A percentile compares a stretch with the other conserved stretches of the same genome.
These are phyloP conservation scores for Distichodus sexfasciatus DNA, from an alignment of 2,797 vertebrate genomes.

Conservation along the genomic window DNA sequence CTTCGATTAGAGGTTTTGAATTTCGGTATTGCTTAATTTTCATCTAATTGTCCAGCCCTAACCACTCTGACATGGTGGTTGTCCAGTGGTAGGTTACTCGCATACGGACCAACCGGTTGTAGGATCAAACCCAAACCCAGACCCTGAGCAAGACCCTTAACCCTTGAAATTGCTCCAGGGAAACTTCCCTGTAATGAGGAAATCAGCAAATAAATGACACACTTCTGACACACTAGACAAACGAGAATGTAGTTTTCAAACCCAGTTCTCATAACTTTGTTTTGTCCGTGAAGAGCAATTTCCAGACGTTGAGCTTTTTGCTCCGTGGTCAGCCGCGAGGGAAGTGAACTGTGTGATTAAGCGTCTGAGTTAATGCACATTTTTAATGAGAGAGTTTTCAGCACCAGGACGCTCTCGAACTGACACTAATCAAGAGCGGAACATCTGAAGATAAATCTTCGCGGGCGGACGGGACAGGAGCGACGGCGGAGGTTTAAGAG, in stretches of 20 bases:
- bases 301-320: conserved; percentile 7
- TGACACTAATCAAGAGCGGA: conserved; percentile 26
- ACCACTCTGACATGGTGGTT: too few relatives aligned
- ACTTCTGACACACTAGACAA: neutral
- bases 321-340: neutral
- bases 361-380: conserved; percentile 12
- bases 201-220: neutral
- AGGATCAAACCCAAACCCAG: too few relatives aligned
- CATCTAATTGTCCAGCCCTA: too few relatives aligned
- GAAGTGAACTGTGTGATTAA: conserved; percentile 26
- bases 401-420: neutral
- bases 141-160: too few relatives aligned
- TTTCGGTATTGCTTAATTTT: too few relatives aligned
- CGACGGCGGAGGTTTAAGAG: conserved; percentile 47
- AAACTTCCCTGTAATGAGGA: too few relatives aligned
- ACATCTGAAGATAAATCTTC: conserved; percentile 28
- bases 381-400: neutral
- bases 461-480: neutral
- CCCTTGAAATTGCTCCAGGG: too few relatives aligned
- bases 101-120: too few relatives aligned
- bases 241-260: conserved; percentile 16
- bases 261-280: neutral
- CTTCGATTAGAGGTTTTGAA: too few relatives aligned
- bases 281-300: neutral
- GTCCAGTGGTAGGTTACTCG: too few relatives aligned